Evolutionary conservation across 2,113 vertebrate species (phyloP), one percentile per base, ranked within the genome.

Genomic region (Sclerurus mexicanus): DNA sequence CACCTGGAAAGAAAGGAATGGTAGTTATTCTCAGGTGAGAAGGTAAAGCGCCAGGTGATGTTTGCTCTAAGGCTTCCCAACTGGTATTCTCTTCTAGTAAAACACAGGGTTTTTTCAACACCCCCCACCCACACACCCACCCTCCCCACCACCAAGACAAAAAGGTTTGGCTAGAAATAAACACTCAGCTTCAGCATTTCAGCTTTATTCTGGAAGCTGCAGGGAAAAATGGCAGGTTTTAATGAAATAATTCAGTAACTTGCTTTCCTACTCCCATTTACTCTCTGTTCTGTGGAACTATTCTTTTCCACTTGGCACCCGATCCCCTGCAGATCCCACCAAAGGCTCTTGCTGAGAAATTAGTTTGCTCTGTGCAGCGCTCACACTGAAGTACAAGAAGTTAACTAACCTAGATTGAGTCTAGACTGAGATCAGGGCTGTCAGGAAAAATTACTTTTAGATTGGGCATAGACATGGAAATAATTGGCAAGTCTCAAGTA

Each of bases 1-100:
- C 96, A 93, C 99, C 98, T 99, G 95, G 53, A 91, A 92, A 60
- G 79, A 35, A 72, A 85, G 23, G 37, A 66, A 40, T 0, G 6
- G 62, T 15, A 22, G 63, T 85, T 72, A 85, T 16, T 68, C 72
- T 84, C n/a, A 58, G 49, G 18, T 2, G 18, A 19, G 55, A 74
- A 86, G 15, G 50, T 24, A 4, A 67, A 90, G 21, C 4, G 5
- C 23, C 44, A 47, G 30, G 10, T 42, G 35, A 2, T 11, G 6
- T 49, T 85, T 85, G 46, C n/a, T 84, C 5, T 52, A 39, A 30
- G 28, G 23, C 42, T 89, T 82, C 62, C 40, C 40, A 53, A 18
- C 6, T 9, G 9, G 3, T 40, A 40, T 59, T 55, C 35, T 63
- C 42, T 49, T 62, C 39, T 55, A 35, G 31, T 60, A 60, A 68